phyloP scores from a whole-genome alignment of 2,113 vertebrate species.

The Tauraco erythrolophus region DNA sequence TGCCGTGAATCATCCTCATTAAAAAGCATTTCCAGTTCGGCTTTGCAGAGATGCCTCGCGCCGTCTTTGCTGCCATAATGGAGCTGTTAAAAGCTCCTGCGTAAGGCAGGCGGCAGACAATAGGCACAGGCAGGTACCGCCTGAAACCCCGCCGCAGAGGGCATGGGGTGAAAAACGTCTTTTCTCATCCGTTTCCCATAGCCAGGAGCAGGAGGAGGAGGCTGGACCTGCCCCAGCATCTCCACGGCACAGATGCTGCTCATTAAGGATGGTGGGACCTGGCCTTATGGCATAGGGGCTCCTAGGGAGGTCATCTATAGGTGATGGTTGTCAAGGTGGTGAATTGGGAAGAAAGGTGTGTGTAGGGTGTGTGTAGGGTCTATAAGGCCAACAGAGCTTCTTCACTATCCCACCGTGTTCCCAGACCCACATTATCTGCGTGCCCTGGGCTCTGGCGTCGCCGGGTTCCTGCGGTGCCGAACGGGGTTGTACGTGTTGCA shows the following conservation, averaged over 20 bases:
- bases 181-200: not conserved
- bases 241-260: not conserved
- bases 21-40: not conserved
- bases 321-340: not conserved
- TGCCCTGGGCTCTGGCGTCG: not conserved
- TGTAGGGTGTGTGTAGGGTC: not conserved
- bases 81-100: not conserved
- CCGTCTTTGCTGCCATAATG: not conserved
- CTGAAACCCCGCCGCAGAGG: not conserved
- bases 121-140: not conserved
- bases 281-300: not conserved
- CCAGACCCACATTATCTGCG: accelerated
- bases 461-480: accelerated
- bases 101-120: not conserved
- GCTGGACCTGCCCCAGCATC: not conserved
- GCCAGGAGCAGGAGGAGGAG: not conserved
- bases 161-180: accelerated
- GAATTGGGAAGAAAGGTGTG: not conserved
- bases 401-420: accelerated
- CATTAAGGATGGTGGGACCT: not conserved
- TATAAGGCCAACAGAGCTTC: not conserved
- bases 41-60: not conserved
- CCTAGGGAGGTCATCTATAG: not conserved
- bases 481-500: accelerated
- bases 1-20: not conserved